phyloP scores from a whole-genome alignment of 1,140 invertebrate species.

The Macrobrachium rosenbergii region DNA sequence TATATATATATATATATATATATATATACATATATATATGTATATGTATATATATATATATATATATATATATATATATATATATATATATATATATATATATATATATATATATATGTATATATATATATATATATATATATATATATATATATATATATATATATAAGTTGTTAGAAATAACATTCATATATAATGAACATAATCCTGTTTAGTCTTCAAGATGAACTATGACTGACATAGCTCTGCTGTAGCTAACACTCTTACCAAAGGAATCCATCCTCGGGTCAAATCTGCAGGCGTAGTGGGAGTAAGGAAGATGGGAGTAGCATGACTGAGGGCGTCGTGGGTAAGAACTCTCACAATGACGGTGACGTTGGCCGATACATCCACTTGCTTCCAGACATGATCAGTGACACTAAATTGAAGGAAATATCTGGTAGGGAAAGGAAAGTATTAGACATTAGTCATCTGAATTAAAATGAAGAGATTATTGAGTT shows the following conservation, averaged over 20 bases:
- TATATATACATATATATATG: too few relatives aligned
- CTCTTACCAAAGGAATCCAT: background rate
- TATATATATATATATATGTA: background rate
- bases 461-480: background rate
- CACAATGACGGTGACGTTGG: constrained; percentile 26
- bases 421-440: constrained; percentile 16
- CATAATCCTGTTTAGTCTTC: too few relatives aligned
- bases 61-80: constrained; percentile 16
- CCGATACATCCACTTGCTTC: constrained; percentile 1
- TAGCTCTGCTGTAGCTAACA: too few relatives aligned
- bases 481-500: background rate
- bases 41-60: background rate
- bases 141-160: constrained; percentile 6
- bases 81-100: background rate
- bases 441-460: background rate
- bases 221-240: background rate
- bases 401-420: constrained; percentile 2
- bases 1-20: too few relatives aligned
- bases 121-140: background rate
- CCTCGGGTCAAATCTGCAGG: background rate
- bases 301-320: background rate
- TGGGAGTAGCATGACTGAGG: background rate
- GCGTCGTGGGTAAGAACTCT: background rate
- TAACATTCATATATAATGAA: background rate
- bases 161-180: background rate